These are phyloP conservation scores for Callyntrura guangdongensis DNA, from an alignment of 2,888 invertebrate genomes.

Conservation along the genomic window DNA sequence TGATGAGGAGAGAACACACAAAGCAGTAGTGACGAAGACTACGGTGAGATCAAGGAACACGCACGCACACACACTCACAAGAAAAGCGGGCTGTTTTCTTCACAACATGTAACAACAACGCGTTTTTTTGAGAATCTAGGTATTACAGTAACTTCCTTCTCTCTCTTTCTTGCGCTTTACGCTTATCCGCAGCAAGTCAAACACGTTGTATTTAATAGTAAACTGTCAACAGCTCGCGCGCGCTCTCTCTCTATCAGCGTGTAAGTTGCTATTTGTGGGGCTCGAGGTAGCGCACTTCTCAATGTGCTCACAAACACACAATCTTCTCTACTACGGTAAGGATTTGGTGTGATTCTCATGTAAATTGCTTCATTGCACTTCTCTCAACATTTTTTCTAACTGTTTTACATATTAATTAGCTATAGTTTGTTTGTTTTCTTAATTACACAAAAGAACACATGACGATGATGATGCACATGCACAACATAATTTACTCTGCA, in stretches of 20 bases:
- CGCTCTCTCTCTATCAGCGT: no score
- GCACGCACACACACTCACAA: no score
- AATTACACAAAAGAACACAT: conserved; percentile 49
- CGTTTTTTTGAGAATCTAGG: background rate
- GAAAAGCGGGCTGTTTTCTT: conserved; percentile 21
- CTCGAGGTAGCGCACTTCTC: conserved; percentile 9
- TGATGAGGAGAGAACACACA: no score
- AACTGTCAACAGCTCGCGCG: conserved; percentile 37
- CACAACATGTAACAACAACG: background rate
- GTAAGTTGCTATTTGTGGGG: background rate
- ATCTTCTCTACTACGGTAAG: no score
- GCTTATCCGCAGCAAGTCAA: background rate
- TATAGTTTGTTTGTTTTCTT: conserved; percentile 63
- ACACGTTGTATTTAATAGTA: no score
- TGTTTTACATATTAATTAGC: conserved; percentile 68
- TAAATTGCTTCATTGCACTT: conserved; percentile 71
- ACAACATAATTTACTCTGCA: no score
- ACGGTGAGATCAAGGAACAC: conserved; percentile 24
- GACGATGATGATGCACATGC: background rate
- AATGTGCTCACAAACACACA: background rate
- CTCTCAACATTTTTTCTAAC: conserved; percentile 34
- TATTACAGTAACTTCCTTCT: no score
- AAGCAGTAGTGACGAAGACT: no score
- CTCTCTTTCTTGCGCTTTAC: background rate
- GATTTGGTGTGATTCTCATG: conserved; percentile 57